Evolutionary conservation across 2,888 invertebrate genomes (phyloP).

Genomic region (Labia minor): DNA sequence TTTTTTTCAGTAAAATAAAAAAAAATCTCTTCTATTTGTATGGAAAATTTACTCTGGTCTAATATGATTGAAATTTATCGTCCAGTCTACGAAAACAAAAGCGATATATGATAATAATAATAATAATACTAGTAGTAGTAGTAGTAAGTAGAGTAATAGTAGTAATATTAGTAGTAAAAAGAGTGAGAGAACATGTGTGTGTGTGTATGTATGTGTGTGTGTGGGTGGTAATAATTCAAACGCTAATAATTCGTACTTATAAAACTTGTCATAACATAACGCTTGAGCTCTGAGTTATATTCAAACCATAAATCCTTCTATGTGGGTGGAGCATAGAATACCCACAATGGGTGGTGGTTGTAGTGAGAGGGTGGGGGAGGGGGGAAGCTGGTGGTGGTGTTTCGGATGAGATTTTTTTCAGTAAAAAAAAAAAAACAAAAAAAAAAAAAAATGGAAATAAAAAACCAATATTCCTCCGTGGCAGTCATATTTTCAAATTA

Average conservation of each 20-base stretch:
- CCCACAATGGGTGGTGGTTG: not conserved
- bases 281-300: slow-evolving; percentile 13
- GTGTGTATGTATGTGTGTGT: not conserved
- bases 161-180: too few species aligned
- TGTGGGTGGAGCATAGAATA: not conserved
- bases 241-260: slow-evolving; percentile 13
- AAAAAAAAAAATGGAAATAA: slow-evolving; percentile 1
- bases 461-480: slow-evolving; percentile 13
- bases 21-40: not conserved
- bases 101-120: not conserved
- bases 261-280: slow-evolving; percentile 13
- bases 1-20: too few species aligned
- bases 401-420: not conserved
- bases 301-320: slow-evolving; percentile 2
- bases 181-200: not conserved
- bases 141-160: too few species aligned
- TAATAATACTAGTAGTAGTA: too few species aligned
- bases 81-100: not conserved
- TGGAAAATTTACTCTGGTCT: not conserved
- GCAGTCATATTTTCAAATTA: slow-evolving; percentile 1
- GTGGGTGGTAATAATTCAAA: not conserved
- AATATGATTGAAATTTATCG: slow-evolving; percentile 5
- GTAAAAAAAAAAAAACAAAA: too few species aligned
- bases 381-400: too few species aligned
- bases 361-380: too few species aligned